Evolutionary conservation across 2,113 vertebrate genomes (phyloP), one percentile per base, ranked within the genome.

Genomic region (Takifugu bimaculatus): DNA sequence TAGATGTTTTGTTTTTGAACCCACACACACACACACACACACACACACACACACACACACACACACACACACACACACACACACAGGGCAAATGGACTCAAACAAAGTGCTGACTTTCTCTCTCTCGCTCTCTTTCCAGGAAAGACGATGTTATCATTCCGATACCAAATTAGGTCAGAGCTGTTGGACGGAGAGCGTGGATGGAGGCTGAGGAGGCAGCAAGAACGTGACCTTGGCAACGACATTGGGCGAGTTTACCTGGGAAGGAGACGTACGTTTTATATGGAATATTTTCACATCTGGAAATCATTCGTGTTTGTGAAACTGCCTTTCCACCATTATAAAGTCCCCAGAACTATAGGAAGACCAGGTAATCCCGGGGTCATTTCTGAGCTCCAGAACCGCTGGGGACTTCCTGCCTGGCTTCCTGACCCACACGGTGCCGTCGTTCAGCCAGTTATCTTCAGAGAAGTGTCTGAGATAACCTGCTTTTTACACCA

Each of bases 81-180:
- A 49, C 35, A 27, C 14, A 52, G 61, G 54, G 4, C 28, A 27
- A 51, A 14, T 39, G 44, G 53, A 66, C 49, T 72, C 15, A 43
- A 49, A 45, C 29, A 32, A 61, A 45, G 20, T 28, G 60, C 60
- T 65, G 68, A 45, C 48, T 20, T 3, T 26, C 5, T 50, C 48
- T 25, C 20, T 25, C 7, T 50, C 48, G 5, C 7, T 47, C 44
- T 47, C 10, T 47, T 13, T 47, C 15, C 4, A 74, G 55, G 48
- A 64, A 54, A 70, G 32, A 60, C 12, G 54, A 68, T 50, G 54
- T 58, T 56, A 68, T 72, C 61, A 27, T 50, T 53, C 42, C 57
- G 29, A 54, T 65, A 74, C 78, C 71, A 78, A 72, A 69, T 66
- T 57, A 75, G 71, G 72, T 51, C 72, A 32, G 43, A 35, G 50